Conservation (phyloP, 2,888 invertebrate genomes). For the Melitaea athalia region DNA sequence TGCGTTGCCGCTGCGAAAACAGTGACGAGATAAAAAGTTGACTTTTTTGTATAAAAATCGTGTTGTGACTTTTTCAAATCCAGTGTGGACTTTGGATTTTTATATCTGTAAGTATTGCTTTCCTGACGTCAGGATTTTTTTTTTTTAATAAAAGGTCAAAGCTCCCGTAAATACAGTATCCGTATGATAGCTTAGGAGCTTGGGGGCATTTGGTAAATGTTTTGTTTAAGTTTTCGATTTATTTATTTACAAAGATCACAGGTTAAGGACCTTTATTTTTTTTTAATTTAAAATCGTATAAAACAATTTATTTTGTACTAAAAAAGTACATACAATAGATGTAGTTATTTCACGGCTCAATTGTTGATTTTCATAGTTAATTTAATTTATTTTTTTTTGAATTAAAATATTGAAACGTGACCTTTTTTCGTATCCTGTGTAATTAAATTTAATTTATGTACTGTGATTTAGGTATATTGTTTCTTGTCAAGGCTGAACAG, state of each 20-base stretch:
- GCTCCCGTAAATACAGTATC: conserved; percentile 43
- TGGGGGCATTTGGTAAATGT: conserved; percentile 42
- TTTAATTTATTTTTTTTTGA: neutral
- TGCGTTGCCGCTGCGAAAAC: conserved; percentile 53
- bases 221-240: conserved; percentile 27
- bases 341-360: neutral
- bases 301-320: neutral
- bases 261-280: neutral
- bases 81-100: conserved; percentile 66
- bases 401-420: conserved; percentile 27
- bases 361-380: neutral
- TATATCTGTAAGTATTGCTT: conserved; percentile 62
- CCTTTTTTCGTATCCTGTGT: conserved; percentile 29
- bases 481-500: conserved; percentile 24
- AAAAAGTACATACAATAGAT: neutral
- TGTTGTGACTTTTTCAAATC: conserved; percentile 63
- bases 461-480: conserved; percentile 17
- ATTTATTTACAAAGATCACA: conserved; percentile 15
- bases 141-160: conserved; percentile 54
- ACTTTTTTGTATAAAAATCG: conserved; percentile 63
- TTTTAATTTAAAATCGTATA: neutral
- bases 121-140: conserved; percentile 31
- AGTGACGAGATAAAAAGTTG: conserved; percentile 55
- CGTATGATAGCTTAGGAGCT: conserved; percentile 53
- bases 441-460: conserved; percentile 24